Percentiles rank a stretch among this genome's conserved stretches.
These are phyloP conservation scores for Coptotermes formosanus DNA, from an alignment of 1,140 invertebrate genomes.

Conservation along the genomic window DNA sequence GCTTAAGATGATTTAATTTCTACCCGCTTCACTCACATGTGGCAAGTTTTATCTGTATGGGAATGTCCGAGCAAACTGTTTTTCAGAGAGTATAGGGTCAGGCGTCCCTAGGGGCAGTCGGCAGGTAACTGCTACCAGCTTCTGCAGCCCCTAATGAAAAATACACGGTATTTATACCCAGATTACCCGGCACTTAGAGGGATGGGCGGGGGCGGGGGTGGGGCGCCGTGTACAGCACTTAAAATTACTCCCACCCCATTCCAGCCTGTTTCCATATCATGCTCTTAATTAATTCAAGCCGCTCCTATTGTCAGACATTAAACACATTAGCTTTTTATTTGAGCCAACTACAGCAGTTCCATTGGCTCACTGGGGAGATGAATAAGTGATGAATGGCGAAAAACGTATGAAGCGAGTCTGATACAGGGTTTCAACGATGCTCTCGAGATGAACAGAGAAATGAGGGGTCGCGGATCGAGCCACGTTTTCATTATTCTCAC, in stretches of 20 bases:
- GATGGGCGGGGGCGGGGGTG: not conserved
- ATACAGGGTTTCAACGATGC: not conserved
- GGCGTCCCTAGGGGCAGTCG: not conserved
- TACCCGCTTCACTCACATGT: not conserved
- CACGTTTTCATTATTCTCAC: no score
- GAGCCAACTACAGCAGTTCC: not conserved
- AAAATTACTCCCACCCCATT: conserved; percentile 24
- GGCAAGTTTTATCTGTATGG: not conserved
- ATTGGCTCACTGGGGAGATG: not conserved
- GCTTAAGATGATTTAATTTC: no score
- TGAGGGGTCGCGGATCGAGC: no score
- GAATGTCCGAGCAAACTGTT: not conserved
- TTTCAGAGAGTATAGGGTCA: not conserved
- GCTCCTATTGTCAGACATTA: conserved; percentile 27
- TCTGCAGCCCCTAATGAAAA: conserved; percentile 29
- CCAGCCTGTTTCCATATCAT: conserved; percentile 15
- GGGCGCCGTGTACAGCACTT: not conserved
- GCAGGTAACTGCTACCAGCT: not conserved
- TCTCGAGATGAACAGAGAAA: no score
- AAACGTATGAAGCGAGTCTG: not conserved
- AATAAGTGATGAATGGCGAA: not conserved
- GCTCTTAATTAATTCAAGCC: conserved; percentile 32
- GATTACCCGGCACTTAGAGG: conserved; percentile 24
- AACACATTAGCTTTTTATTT: conserved; percentile 32
- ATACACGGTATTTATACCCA: conserved; percentile 24